phyloP scores from a whole-genome alignment of 2,888 invertebrate genomes.

The Troilus luridus region DNA sequence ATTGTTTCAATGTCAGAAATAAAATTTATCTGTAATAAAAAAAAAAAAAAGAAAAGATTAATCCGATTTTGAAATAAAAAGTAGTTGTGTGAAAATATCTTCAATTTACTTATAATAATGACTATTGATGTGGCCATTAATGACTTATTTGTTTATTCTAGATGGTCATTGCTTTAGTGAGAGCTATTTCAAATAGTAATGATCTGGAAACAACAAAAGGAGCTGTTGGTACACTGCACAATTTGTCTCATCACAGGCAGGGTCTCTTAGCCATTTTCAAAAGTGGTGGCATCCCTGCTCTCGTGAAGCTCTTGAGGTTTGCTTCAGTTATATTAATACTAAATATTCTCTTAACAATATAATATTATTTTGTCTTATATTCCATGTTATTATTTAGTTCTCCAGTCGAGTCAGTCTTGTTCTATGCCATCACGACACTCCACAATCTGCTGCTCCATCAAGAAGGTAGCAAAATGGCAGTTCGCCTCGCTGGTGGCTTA shows the following conservation, averaged over 20 bases:
- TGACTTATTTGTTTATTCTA: conserved; percentile 69
- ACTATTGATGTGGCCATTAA: neutral
- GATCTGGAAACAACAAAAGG: conserved; percentile 97
- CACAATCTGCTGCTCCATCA: conserved; percentile 98
- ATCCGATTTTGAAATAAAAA: no score
- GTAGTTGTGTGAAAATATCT: no score
- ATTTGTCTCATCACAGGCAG: conserved; percentile 97
- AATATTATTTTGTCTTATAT: neutral
- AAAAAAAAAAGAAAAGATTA: no score
- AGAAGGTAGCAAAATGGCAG: conserved; percentile 98
- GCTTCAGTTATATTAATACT: neutral
- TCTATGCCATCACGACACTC: conserved; percentile 98
- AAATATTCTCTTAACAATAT: neutral
- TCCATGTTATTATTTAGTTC: conserved; percentile 74
- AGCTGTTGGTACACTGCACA: conserved; percentile 97
- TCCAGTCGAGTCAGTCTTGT: conserved; percentile 95
- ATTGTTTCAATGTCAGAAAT: no score
- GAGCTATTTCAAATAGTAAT: conserved; percentile 95
- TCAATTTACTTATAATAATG: no score
- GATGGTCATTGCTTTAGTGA: conserved; percentile 95
- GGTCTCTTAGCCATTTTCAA: conserved; percentile 98
- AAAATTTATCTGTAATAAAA: no score
- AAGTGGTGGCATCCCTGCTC: conserved; percentile 98
- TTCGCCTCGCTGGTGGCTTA: conserved; percentile 95
- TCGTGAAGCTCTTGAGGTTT: conserved; percentile 90